Evolutionary conservation across 2,888 invertebrate species (phyloP).

Genomic region (Drosophila prolongata): DNA sequence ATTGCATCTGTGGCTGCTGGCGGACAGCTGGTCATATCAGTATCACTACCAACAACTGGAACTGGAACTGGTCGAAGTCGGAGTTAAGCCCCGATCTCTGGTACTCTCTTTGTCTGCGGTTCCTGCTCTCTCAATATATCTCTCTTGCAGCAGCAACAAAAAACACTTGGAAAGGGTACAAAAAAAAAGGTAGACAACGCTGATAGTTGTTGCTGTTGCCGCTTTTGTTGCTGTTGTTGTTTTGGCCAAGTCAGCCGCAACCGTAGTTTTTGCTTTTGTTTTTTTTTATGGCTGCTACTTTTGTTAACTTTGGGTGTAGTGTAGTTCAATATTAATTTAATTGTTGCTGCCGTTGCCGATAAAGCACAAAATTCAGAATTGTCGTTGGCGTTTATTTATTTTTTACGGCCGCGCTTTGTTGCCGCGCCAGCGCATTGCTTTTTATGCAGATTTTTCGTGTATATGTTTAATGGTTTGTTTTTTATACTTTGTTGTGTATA

Average conservation of each 20-base stretch:
- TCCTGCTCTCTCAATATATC: conserved; percentile 14
- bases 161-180: conserved; percentile 65
- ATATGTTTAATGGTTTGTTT: conserved; percentile 31
- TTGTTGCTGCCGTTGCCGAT: conserved; percentile 70
- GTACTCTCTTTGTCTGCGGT: conserved; percentile 27
- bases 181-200: conserved; percentile 66
- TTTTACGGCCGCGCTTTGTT: conserved; percentile 48
- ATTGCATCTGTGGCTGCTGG: conserved; percentile 51
- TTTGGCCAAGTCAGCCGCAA: conserved; percentile 70
- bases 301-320: conserved; percentile 69
- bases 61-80: conserved; percentile 30
- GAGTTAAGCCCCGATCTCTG: conserved; percentile 50
- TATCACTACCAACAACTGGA: conserved; percentile 43
- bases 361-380: conserved; percentile 68
- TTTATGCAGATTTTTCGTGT: conserved; percentile 51
- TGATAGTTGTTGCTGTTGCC: conserved; percentile 23
- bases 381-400: conserved; percentile 55
- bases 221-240: conserved; percentile 29
- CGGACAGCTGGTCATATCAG: conserved; percentile 72
- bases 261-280: conserved; percentile 34
- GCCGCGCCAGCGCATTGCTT: conserved; percentile 59
- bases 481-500: conserved; percentile 50
- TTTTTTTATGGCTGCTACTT: conserved; percentile 33
- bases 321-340: conserved; percentile 68
- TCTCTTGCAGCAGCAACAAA: conserved; percentile 45